phyloP scores from a whole-genome alignment of 2,888 invertebrate species.

The Alviniconcha strummeri region DNA sequence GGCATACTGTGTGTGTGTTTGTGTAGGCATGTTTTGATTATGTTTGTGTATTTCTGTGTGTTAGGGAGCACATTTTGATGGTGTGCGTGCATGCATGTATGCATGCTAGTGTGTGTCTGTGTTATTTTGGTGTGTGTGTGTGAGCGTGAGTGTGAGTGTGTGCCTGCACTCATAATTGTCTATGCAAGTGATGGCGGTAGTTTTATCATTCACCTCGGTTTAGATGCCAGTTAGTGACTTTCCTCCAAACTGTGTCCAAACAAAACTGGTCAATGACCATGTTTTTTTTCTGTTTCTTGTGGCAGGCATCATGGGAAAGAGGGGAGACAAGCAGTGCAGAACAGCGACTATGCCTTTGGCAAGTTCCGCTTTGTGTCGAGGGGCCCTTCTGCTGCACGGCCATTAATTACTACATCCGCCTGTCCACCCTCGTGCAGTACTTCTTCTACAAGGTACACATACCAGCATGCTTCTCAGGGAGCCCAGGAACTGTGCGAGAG shows the following conservation, averaged over 20 bases:
- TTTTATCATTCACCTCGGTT: too few relatives aligned
- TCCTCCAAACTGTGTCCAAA: too few relatives aligned
- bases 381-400: conserved; percentile 86
- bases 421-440: conserved; percentile 85
- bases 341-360: conserved; percentile 90
- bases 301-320: conserved; percentile 77
- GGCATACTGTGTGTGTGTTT: background rate
- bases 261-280: too few relatives aligned
- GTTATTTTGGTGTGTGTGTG: too few relatives aligned
- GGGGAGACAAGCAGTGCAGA: conserved; percentile 80
- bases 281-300: too few relatives aligned
- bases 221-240: too few relatives aligned
- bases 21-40: background rate
- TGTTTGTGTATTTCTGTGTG: background rate
- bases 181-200: too few relatives aligned
- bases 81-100: background rate
- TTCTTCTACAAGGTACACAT: conserved; percentile 84
- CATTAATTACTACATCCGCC: conserved; percentile 87
- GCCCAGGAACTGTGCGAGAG: too few relatives aligned
- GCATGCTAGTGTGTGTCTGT: background rate
- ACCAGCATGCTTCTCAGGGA: background rate
- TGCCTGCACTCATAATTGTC: too few relatives aligned
- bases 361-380: conserved; percentile 87
- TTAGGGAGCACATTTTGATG: background rate
- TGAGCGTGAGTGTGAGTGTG: background rate